Evolutionary conservation across 2,797 vertebrate species (phyloP), one percentile per base, ranked within the genome.

Genomic region (Manis crassicaudata): DNA sequence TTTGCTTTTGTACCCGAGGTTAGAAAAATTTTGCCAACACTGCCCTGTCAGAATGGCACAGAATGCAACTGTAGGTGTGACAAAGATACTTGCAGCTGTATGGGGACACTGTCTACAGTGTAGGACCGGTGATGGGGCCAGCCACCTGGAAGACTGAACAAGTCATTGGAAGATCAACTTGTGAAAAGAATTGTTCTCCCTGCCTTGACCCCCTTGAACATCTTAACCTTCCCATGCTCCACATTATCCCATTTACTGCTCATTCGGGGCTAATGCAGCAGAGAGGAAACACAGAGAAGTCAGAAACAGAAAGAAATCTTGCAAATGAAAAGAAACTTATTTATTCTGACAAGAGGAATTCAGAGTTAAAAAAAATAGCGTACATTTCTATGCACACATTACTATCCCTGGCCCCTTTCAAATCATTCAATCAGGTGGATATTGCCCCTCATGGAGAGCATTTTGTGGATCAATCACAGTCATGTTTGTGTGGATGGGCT

Each of bases 231-330:
- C 52, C 73, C n/a, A 2, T 35, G 7, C 23, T 91, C 92, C 52
- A 40, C 37, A 79, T 83, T 90, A 96, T 95, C 96, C 94, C 63
- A 95, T 91, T 98, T 95, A 84, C 52, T 97, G 87, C 63, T 96
- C 58, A 6, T 79, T 96, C 70, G 68, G 17, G 20, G 1, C 86
- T 98, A 98, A 97, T 85, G 70, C 76, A 97, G 88, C 86, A 95
- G 52, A 97, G 84, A 98, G 46, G 85, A 98, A 92, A 40, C 37
- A 3, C 54, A 90, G 90, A 92, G 56, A 40, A 92, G 20, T 96
- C 56, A 96, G 70, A 98, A 70, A 68, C 32, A 90, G 92, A 96
- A 67, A 97, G 75, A 96, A 93, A 95, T 90, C 80, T 91, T 89
- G 23, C 65, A 96, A 96, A 97, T 52, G 56, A 97, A 94, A 96